Percentiles rank a stretch among this genome's conserved stretches.
Evolutionary conservation across 1,140 invertebrate genomes (phyloP).

Genomic region (Heliconius hewitsoni): DNA sequence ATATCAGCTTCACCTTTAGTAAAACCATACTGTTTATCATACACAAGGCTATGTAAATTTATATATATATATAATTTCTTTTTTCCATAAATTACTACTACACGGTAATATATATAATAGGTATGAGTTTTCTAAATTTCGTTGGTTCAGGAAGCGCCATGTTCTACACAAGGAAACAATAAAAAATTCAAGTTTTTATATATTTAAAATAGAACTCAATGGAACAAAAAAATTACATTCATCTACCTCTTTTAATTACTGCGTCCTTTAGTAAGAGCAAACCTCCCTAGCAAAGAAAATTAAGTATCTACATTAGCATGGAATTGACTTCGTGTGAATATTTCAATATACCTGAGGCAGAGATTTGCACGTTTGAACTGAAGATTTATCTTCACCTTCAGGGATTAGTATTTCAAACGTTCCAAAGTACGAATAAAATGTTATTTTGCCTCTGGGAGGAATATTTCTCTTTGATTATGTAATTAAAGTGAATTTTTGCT

Average conservation of each 20-base stretch:
- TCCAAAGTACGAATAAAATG: constrained; percentile 3
- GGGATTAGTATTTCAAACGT: constrained; percentile 8
- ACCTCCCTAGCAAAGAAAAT: not conserved
- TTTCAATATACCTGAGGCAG: constrained; percentile 5
- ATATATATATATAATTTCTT: too few species aligned
- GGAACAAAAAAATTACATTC: too few species aligned
- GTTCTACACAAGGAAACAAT: too few species aligned
- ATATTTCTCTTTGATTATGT: constrained; percentile 8
- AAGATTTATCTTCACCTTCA: constrained; percentile 7
- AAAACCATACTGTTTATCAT: too few species aligned
- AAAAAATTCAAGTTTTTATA: not conserved
- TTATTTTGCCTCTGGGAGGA: not conserved
- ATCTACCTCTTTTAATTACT: not conserved
- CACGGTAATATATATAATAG: too few species aligned
- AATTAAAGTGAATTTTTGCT: not conserved
- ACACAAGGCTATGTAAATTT: too few species aligned
- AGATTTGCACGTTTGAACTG: not conserved
- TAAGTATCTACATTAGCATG: not conserved
- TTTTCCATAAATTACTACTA: too few species aligned
- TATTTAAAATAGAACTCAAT: too few species aligned
- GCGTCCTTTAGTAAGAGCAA: not conserved
- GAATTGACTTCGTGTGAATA: not conserved
- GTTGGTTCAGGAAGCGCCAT: too few species aligned
- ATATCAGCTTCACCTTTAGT: too few species aligned
- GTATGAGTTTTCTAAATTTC: too few species aligned